Conservation (phyloP, 1,140 invertebrate species). For the Manduca sexta region DNA sequence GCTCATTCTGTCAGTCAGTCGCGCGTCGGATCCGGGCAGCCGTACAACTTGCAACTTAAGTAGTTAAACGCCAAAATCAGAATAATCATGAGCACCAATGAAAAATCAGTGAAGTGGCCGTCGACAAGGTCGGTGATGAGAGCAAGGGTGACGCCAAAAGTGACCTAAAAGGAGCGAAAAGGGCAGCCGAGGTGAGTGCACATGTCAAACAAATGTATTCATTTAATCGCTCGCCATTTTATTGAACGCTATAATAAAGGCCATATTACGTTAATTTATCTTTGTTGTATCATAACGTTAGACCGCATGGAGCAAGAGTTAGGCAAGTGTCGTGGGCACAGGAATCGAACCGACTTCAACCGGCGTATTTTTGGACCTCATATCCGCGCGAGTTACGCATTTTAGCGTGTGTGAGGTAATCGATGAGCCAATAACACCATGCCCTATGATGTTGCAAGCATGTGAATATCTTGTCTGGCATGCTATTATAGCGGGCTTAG, state of each 20-base stretch:
- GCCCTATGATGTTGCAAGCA: constrained; percentile 7
- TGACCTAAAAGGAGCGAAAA: constrained; percentile 89
- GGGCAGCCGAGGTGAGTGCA: constrained; percentile 88
- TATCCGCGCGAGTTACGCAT: constrained; percentile 34
- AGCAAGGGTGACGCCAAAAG: constrained; percentile 83
- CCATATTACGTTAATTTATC: constrained; percentile 23
- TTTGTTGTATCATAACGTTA: constrained; percentile 4
- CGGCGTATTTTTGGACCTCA: constrained; percentile 62
- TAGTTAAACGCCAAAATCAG: constrained; percentile 68
- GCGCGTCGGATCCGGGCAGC: constrained; percentile 74
- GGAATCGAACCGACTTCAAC: constrained; percentile 22
- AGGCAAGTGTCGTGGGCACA: background rate
- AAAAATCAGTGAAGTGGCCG: constrained; percentile 87
- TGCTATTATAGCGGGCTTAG: constrained; percentile 16
- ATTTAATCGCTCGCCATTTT: constrained; percentile 72
- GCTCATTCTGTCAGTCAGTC: constrained; percentile 74
- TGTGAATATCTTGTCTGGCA: background rate
- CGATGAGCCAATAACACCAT: constrained; percentile 47
- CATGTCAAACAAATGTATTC: constrained; percentile 67
- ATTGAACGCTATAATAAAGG: constrained; percentile 54
- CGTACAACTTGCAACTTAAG: constrained; percentile 64
- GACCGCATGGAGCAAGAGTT: constrained; percentile 21
- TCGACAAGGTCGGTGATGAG: constrained; percentile 87
- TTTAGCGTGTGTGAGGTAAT: constrained; percentile 50
- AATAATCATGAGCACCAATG: constrained; percentile 87